Evolutionary conservation across 2,888 invertebrate species (phyloP), one percentile per base, ranked within the genome.

Genomic region (Oxycera nigricornis): DNA sequence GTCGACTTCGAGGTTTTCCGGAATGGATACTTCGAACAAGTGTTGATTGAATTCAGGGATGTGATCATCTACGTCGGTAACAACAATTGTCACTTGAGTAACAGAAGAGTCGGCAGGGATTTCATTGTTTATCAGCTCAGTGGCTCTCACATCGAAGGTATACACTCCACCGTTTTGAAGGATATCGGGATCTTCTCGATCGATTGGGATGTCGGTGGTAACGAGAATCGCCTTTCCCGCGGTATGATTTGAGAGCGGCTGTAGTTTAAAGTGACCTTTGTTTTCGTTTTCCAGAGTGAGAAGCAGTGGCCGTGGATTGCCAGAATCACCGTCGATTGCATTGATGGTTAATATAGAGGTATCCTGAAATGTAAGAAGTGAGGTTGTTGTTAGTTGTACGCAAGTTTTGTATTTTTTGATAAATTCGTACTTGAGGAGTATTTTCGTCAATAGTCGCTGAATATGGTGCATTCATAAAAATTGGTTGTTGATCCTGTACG

Each of bases 271-370:
- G 82, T 93, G 92, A 0, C 89, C 89, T 31, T 90, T 88, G 0
- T 86, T 84, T 74, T 94, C 94, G 50, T 90, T 90, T 82, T 92
- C 92, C 14, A 94, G 82, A 0, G 90, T 89, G 11, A 94, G 81
- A n/a, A 89, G 81, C 1, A 94, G 86, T 67, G 90, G 87, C 57
- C 93, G 85, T 0, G 91, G 90, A 79, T 91, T 90, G 0, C 94
- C 94, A 2, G 90, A 89, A 82, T 95, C 95, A 0, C 94, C 95
- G 81, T 95, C 95, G 75, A 91, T 88, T 0, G 94, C 94, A 78
- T 89, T 86, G 0, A 95, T 90, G 20, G 90, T 90, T 81, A 94
- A 84, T 73, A 94, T 89, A 61, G 90, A 88, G 1, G 89, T 89
- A 35, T 89, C 89, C 87, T 89, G 80, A n/a, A n/a, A n/a, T n/a